A percentile compares a stretch with the other conserved stretches of the same genome.
phyloP scores from a whole-genome alignment of 2,888 invertebrate genomes.

The Nesidiocoris tenuis region DNA sequence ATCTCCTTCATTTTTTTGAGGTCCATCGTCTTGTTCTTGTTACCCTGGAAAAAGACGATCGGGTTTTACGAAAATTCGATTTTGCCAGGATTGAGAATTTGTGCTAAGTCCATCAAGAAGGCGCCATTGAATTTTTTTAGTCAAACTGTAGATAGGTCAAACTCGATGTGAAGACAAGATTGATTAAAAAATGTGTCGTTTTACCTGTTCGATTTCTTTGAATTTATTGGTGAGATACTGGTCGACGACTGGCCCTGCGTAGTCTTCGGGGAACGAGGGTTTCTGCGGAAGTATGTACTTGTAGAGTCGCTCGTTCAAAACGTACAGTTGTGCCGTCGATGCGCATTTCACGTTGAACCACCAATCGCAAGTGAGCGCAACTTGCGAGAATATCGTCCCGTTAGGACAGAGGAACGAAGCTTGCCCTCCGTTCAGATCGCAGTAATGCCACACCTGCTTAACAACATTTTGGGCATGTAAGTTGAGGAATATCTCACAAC shows the following conservation, averaged over 20 bases:
- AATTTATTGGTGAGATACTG: conserved; percentile 81
- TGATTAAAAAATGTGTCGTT: too few species aligned
- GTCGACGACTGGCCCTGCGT: conserved; percentile 82
- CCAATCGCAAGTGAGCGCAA: conserved; percentile 86
- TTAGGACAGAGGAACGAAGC: conserved; percentile 87
- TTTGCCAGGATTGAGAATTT: too few species aligned
- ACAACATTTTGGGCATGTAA: too few species aligned
- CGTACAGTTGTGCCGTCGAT: conserved; percentile 79
- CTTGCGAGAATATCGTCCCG: conserved; percentile 88
- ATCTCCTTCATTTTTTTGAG: conserved; percentile 4
- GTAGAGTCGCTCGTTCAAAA: conserved; percentile 82
- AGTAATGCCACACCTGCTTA: conserved; percentile 84
- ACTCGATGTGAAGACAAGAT: too few species aligned
- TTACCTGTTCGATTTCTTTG: conserved; percentile 81
- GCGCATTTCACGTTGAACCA: conserved; percentile 90
- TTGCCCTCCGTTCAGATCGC: conserved; percentile 85
- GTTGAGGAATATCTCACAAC: too few species aligned
- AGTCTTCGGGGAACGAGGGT: conserved; percentile 88
- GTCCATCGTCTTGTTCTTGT: conserved; percentile 30
- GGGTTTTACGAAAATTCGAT: too few species aligned
- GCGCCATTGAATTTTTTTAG: too few species aligned
- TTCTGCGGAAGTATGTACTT: conserved; percentile 82
- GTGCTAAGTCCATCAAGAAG: too few species aligned
- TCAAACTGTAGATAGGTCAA: background rate
- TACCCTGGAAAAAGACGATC: conserved; percentile 10